Percentiles rank a stretch among this genome's conserved stretches.
Evolutionary conservation across 2,797 vertebrate species (phyloP).

Genomic region (Acomys russatus): DNA sequence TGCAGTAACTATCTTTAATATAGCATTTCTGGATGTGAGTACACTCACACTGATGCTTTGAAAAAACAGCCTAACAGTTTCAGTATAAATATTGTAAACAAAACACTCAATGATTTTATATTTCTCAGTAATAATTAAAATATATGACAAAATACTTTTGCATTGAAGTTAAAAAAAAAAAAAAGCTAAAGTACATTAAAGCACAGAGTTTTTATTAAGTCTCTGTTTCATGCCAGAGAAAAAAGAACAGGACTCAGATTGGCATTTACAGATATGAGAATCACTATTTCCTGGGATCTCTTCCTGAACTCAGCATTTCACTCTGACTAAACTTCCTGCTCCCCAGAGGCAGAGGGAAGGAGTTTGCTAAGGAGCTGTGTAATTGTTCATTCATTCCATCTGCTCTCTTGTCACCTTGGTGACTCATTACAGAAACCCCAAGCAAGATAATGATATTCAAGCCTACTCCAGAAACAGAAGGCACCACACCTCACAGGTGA

Average conservation of each 20-base stretch:
- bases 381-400: not conserved
- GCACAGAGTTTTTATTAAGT: not conserved
- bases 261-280: rapidly evolving
- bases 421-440: not conserved
- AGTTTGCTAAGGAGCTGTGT: constrained; percentile 19
- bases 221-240: not conserved
- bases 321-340: not conserved
- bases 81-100: not conserved
- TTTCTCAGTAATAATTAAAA: not conserved
- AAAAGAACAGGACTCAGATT: not conserved
- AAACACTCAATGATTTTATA: not conserved
- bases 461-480: not conserved
- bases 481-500: not conserved
- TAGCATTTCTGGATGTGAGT: not conserved
- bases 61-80: not conserved
- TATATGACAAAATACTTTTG: not conserved
- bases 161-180: not conserved
- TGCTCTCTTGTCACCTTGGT: not conserved
- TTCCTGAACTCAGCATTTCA: not conserved
- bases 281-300: not conserved
- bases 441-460: not conserved
- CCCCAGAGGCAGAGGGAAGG: not conserved
- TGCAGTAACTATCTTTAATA: not conserved
- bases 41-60: not conserved
- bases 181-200: not conserved